Evolutionary conservation across 2,888 invertebrate genomes (phyloP), one percentile per base, ranked within the genome.

Genomic region (Argyresthia albistria): DNA sequence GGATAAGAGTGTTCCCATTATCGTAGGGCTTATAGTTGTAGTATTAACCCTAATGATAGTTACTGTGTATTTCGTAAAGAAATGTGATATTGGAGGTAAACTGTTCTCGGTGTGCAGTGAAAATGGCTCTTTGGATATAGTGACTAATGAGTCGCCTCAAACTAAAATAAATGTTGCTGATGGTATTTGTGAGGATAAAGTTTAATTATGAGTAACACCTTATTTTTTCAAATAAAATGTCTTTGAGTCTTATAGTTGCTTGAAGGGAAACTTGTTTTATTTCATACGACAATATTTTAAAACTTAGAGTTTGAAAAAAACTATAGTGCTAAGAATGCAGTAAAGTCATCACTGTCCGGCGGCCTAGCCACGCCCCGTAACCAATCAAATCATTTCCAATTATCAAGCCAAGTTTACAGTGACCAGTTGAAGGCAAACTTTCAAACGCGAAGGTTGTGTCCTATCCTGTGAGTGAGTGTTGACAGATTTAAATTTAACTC

Each of bases 91-190:
- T 42, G 69, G 72, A 0, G 65, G 69, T 45, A 76, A 67, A 64
- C 57, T 84, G 37, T 68, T 81, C 43, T 71, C 80, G 8, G 54
- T 70, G 39, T 86, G 80, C 25, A 81, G 73, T 58, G 81, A 82
- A 61, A 87, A 86, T 57, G 86, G 86, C 0, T 86, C 86, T 9
- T 66, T 86, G 57, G 86, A 87, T 57, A 86, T 86, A 55, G 83
- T 69, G 1, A 77, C 82, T 0, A 77, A 75, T 53, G 84, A 84
- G 58, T 60, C 69, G 51, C 67, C 79, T 1, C 73, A 71, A 59
- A 64, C 64, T 12, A 82, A 82, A 58, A 61, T 62, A 9, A 73
- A 65, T 49, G 82, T 80, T 50, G 61, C 69, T 1, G 80, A 74
- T 55, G 77, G 72, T 2, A 70, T 84, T n/a, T 65, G 73, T 54